These are phyloP conservation scores for Eretmochelys imbricata DNA, from an alignment of 2,113 vertebrate species.

Conservation along the genomic window DNA sequence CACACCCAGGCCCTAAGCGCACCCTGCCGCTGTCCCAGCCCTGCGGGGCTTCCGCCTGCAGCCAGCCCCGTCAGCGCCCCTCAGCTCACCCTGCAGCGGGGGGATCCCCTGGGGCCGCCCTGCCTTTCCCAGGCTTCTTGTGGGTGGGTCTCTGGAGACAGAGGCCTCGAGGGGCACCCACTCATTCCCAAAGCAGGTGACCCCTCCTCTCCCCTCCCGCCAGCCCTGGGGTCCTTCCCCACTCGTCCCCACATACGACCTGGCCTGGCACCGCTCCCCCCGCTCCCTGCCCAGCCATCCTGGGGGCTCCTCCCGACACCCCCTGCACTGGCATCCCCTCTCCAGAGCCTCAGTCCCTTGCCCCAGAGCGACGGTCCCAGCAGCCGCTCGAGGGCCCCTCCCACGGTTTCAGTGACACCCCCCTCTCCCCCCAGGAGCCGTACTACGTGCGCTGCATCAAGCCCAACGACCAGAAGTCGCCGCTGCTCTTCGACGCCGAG, in stretches of 20 bases:
- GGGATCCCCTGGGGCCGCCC: neutral
- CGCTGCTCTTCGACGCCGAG: constrained; percentile 81
- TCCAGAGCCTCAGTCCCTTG: neutral
- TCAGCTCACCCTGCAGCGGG: neutral
- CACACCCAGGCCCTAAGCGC: neutral
- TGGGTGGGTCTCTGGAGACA: too few species aligned
- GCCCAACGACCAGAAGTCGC: constrained; percentile 90
- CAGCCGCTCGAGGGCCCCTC: neutral
- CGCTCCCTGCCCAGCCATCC: neutral
- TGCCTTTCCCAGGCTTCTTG: neutral
- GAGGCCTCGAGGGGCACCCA: too few species aligned
- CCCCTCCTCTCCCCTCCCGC: too few species aligned
- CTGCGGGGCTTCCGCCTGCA: neutral
- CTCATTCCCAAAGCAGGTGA: too few species aligned
- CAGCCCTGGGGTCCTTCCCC: neutral
- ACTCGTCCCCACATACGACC: too few species aligned
- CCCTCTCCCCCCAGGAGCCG: constrained; percentile 82
- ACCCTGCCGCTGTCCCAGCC: neutral
- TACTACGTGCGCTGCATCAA: constrained; percentile 96
- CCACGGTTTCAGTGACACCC: neutral
- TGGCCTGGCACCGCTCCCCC: neutral
- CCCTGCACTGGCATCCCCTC: neutral
- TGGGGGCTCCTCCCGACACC: neutral
- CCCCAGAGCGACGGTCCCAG: neutral
- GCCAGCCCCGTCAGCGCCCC: too few species aligned